Base-by-base conservation (phyloP, 1,140 invertebrate genomes). In the Planococcus citri region DNA sequence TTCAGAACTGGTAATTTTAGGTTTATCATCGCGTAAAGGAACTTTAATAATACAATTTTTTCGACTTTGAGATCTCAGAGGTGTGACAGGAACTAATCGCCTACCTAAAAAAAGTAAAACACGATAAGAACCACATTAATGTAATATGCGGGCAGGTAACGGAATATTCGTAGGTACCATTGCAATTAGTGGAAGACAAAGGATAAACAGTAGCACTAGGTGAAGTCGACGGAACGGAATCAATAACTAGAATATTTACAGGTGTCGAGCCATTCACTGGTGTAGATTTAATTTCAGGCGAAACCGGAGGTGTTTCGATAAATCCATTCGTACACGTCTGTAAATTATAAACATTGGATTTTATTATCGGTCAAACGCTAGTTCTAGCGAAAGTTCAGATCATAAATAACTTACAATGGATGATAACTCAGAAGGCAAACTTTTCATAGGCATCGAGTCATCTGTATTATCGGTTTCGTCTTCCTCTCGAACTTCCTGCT, bases 1-100 rank as follows among this genome's bases (percentile, higher is more conserved):
- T 51, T 51, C 41, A 17, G 12, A 3, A 51, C 17, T 51, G 17
- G 6, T 51, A 51, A 51, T 14, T 51, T n/a, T n/a, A n/a, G 3
- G 4, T 51, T 51, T 51, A 51, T 51, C 41, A 51, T 51, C 22
- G 10, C 17, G 60, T 22, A 9, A 22, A 64, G 25, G 60, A 64
- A 25, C 21, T 27, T 64, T 64, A 25, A 64, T 64, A 64, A 64
- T 25, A 51, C 41, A 64, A 17, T 64, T 64, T 64, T 64, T 64
- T 64, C 25, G 10, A 3, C 1, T 25, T 25, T 64, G 60, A 64
- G 60, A 64, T 64, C 60, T 22, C 22, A 64, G 20, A 64, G 60
- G 60, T 25, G 60, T 64, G 22, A 64, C 60, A 25, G 60, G 60
- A 64, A 64, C 25, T 64, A 64, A 25, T 64, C 60, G 2, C 9